Evolutionary conservation across 2,113 vertebrate species (phyloP), one percentile per base, ranked within the genome.

Genomic region (Oceanites oceanicus): DNA sequence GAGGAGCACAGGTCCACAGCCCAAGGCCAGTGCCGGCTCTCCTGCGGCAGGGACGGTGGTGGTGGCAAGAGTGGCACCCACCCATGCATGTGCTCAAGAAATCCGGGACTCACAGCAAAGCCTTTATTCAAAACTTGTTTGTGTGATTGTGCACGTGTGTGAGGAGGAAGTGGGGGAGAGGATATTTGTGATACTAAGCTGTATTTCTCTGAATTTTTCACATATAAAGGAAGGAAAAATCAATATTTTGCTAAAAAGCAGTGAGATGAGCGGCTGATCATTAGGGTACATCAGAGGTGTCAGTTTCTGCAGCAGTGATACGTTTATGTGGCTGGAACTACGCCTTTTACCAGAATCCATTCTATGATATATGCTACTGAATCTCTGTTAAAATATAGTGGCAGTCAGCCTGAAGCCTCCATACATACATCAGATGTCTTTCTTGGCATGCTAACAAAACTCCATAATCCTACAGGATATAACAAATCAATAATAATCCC

Each of bases 11-110:
- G 29, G 36, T 34, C 42, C 17, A 27, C 2, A 0, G 62, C 19
- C 30, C 0, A 0, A 38, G 61, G 27, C 34, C 38, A 11, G 30
- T 0, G 0, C 49, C 59, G 38, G 6, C 42, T 53, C 7, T 81
- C 6, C 82, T 58, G 53, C 5, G 4, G 15, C 59, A 78, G 36
- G 30, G 45, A 19, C 10, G 1, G 2, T 47, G 9, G 27, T 61
- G 56, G 34, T 34, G n/a, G 66, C 74, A 86, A 13, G 40, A 66
- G 63, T 7, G 34, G 45, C 68, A 52, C 9, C 20, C 23, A 47
- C 30, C 30, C 3, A 0, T 11, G 29, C 20, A 16, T 2, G 0
- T 49, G 21, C 81, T 66, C 42, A 32, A 40, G 34, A 81, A 88
- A 85, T 85, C 26, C 7, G 6, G 17, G 38, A 70, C 50, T 74